Percentiles rank a stretch among this genome's conserved stretches.
These are phyloP conservation scores for Oscheius onirici DNA, from an alignment of 2,888 invertebrate species.

Conservation along the genomic window DNA sequence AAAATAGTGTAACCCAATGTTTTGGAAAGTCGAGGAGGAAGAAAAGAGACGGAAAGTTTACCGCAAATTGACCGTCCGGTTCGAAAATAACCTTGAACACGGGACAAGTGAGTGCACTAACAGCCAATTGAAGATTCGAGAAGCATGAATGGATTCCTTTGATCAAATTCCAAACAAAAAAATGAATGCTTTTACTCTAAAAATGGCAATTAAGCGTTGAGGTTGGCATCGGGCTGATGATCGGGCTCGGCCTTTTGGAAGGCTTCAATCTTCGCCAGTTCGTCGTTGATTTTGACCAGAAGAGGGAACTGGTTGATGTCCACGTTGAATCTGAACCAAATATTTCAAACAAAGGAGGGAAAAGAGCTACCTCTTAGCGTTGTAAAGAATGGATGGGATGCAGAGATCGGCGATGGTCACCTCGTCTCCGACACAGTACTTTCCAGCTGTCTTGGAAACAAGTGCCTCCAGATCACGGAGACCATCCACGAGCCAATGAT, in stretches of 20 bases:
- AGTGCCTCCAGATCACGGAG: conserved; percentile 80
- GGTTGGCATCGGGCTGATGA: conserved; percentile 87
- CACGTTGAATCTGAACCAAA: conserved; percentile 83
- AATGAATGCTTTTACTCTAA: neutral
- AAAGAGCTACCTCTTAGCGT: conserved; percentile 83
- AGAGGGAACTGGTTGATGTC: conserved; percentile 89
- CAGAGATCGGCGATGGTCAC: conserved; percentile 94
- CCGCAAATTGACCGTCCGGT: too few species aligned
- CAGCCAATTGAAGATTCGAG: neutral
- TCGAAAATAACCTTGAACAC: neutral
- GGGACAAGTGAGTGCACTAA: neutral
- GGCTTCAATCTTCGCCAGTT: conserved; percentile 86
- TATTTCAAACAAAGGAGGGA: neutral
- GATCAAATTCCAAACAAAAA: neutral
- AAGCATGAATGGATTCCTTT: neutral
- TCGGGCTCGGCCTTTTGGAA: conserved; percentile 90
- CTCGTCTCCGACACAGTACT: conserved; percentile 86
- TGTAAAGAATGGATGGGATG: conserved; percentile 92
- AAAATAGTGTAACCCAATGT: too few species aligned
- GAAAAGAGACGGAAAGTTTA: too few species aligned
- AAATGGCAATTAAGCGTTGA: conserved; percentile 41
- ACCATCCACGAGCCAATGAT: conserved; percentile 76
- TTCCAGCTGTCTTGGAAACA: conserved; percentile 81
- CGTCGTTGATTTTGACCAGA: conserved; percentile 86
- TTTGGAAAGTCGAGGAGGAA: too few species aligned